Evolutionary conservation across 2,797 vertebrate genomes (phyloP).

Genomic region (Triplophysa yarkandensis): DNA sequence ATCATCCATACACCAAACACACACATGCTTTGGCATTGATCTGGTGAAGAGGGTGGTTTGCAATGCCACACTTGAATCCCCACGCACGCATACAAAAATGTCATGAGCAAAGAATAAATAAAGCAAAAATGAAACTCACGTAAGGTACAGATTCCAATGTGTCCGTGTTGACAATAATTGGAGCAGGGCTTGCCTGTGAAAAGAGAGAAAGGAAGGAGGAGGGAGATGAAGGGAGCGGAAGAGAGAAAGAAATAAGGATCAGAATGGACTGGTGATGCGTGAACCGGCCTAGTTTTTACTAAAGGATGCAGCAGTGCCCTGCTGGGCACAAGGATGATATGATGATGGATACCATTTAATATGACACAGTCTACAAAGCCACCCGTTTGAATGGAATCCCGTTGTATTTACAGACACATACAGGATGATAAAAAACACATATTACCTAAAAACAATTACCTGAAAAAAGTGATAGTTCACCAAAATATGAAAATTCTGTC

Average conservation of each 20-base stretch:
- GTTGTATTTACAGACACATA: conserved; percentile 18
- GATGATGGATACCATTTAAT: conserved; percentile 16
- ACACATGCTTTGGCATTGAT: conserved; percentile 8
- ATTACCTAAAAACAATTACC: no score
- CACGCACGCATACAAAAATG: conserved; percentile 3
- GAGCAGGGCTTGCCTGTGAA: conserved; percentile 90
- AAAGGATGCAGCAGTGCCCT: conserved; percentile 50
- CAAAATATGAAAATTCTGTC: no score
- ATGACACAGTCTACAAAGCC: conserved; percentile 24
- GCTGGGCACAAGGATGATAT: conserved; percentile 31
- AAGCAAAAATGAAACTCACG: conserved; percentile 78
- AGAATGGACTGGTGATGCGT: conserved; percentile 47
- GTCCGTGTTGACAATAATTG: conserved; percentile 96
- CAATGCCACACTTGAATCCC: neutral
- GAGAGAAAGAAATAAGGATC: conserved; percentile 49
- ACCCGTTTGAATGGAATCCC: conserved; percentile 1
- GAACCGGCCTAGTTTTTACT: conserved; percentile 63
- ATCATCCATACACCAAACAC: neutral
- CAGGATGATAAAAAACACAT: no score
- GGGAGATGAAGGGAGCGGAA: conserved; percentile 33
- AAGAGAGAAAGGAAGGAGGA: conserved; percentile 52
- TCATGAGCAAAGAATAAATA: conserved; percentile 22
- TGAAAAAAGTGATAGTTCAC: no score
- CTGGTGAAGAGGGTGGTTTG: neutral
- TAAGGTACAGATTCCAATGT: conserved; percentile 95